A percentile compares a stretch with the other conserved stretches of the same genome.
Evolutionary conservation across 2,113 vertebrate species (phyloP).

Genomic region (Hystrix cristata): DNA sequence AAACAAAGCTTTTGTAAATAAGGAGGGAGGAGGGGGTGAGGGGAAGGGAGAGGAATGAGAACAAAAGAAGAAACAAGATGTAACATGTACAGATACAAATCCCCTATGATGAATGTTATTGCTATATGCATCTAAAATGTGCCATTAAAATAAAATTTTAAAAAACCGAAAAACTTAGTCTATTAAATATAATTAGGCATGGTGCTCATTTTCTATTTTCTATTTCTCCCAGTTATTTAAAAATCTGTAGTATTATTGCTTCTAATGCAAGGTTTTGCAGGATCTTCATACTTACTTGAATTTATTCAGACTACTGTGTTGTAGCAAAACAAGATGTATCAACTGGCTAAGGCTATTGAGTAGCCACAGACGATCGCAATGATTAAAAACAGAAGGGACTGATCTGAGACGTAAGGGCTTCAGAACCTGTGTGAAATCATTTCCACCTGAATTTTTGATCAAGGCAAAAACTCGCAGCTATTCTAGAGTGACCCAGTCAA

Average conservation of each 20-base stretch:
- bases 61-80: too few species aligned
- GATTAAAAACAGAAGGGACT: background rate
- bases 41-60: too few species aligned
- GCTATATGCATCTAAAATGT: too few species aligned
- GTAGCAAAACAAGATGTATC: background rate
- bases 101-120: too few species aligned
- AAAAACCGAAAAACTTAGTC: background rate
- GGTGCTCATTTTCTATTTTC: background rate
- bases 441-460: background rate
- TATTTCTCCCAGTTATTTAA: background rate
- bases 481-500: background rate
- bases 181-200: background rate
- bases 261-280: background rate
- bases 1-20: too few species aligned
- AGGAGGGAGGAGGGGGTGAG: too few species aligned
- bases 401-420: background rate
- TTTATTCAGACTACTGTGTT: background rate
- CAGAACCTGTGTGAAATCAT: background rate
- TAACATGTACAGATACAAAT: too few species aligned
- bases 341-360: background rate
- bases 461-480: background rate
- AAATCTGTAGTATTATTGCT: background rate
- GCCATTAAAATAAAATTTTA: too few species aligned
- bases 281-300: background rate
- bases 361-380: background rate